phyloP scores from a whole-genome alignment of 1,140 invertebrate genomes.

The Macrostomum lignano region DNA sequence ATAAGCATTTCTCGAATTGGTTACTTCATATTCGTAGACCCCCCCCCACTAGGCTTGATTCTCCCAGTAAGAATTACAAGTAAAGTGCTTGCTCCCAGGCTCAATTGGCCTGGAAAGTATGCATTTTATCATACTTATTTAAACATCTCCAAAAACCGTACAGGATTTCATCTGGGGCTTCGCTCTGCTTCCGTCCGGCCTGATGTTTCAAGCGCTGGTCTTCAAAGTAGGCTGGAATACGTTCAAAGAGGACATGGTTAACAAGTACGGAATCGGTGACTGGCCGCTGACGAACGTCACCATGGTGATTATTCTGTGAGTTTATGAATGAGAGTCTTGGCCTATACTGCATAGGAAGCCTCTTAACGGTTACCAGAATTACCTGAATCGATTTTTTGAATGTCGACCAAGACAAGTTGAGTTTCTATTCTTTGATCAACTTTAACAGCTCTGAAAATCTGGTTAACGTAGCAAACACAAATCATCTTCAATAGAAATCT shows the following conservation, averaged over 20 bases:
- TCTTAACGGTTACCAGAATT: not conserved
- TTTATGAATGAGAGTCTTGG: too few relatives aligned
- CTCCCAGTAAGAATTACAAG: not conserved
- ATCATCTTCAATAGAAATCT: too few relatives aligned
- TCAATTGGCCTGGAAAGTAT: not conserved
- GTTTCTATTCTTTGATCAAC: too few relatives aligned
- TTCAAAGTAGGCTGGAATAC: slow-evolving; percentile 11
- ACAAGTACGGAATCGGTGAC: slow-evolving; percentile 13
- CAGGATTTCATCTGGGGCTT: slow-evolving; percentile 20
- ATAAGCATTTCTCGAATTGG: slow-evolving; percentile 10
- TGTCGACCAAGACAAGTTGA: too few relatives aligned
- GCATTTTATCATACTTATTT: not conserved
- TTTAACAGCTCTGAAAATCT: too few relatives aligned
- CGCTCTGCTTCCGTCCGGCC: slow-evolving; percentile 14
- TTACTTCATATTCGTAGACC: slow-evolving; percentile 4
- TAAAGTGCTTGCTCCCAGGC: not conserved
- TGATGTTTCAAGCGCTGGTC: slow-evolving; percentile 13
- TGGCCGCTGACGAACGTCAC: slow-evolving; percentile 13
- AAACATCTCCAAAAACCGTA: not conserved
- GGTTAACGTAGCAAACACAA: too few relatives aligned
- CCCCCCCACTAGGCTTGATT: not conserved
- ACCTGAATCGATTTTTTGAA: too few relatives aligned
- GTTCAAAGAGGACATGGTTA: slow-evolving; percentile 11
- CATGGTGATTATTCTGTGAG: slow-evolving; percentile 14
- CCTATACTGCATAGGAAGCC: not conserved